Conservation (phyloP, 2,888 invertebrate species). For the Lithophane socia region DNA sequence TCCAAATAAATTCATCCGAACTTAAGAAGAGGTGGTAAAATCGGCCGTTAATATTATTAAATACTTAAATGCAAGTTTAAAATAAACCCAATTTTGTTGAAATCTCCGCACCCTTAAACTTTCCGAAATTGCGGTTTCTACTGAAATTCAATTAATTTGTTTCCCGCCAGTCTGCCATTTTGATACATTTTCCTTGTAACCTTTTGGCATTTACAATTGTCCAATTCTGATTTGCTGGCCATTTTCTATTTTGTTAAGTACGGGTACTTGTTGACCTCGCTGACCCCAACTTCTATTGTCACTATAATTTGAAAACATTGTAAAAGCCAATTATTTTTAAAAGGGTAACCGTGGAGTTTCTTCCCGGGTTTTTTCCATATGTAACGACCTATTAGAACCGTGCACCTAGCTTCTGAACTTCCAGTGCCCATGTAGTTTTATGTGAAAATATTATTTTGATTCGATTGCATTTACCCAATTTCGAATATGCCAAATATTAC, state of each 20-base stretch:
- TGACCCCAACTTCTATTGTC: background rate
- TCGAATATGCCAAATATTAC: background rate
- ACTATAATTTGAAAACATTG: background rate
- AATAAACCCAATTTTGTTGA: conserved; percentile 20
- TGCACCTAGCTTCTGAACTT: background rate
- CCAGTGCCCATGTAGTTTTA: background rate
- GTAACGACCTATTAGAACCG: background rate
- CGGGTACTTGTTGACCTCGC: background rate
- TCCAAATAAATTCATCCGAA: background rate
- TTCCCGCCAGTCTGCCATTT: conserved; percentile 15
- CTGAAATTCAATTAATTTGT: conserved; percentile 50
- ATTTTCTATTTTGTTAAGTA: background rate
- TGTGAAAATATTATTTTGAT: background rate
- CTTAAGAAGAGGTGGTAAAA: background rate
- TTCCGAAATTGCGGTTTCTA: conserved; percentile 28
- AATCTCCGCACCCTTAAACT: conserved; percentile 36
- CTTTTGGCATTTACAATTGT: conserved; percentile 23
- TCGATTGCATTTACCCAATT: background rate
- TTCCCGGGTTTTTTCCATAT: background rate
- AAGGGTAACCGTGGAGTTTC: background rate
- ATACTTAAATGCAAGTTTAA: conserved; percentile 25
- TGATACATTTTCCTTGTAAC: conserved; percentile 16
- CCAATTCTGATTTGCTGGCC: background rate
- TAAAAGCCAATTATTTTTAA: background rate
- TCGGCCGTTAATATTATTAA: conserved; percentile 4